Base-by-base conservation (phyloP, 1,140 invertebrate genomes). In the Pomphorhynchus laevis region DNA sequence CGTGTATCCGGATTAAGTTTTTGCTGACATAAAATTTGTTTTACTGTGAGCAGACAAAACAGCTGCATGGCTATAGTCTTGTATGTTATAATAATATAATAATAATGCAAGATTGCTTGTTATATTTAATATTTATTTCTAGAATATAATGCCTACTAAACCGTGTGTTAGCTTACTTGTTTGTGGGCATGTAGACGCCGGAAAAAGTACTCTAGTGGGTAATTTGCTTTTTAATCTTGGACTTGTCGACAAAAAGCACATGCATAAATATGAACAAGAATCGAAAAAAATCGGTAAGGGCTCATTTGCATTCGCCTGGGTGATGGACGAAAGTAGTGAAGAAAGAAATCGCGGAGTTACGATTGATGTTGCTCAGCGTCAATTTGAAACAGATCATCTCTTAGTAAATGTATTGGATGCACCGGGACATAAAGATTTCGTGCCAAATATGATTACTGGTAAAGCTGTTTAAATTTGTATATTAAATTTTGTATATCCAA, bases 181-280 rank as follows among this genome's bases (percentile, higher is more conserved):
- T n/a, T n/a, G n/a, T n/a, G 89, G 89, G 32, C 86, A 98, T 64
- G 89, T 98, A 4, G 89, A 98, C 64, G 84, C 84, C 44, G 89
- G 89, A 0, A 98, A 98, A 60, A 86, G 77, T 50, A 98, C 86
- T 0, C 53, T 98, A 14, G 79, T 95, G 69, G 89, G 89, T 0
- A 73, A 89, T 52, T 54, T 98, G 11, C 57, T 98, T 0, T 86
- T 69, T 51, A 53, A 62, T 49, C 55, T 91, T 16, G 82, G 80
- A 14, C 69, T 73, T 56, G 75, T 98, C 2, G 70, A 71, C 25
- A 69, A 79, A 48, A 72, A 71, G 52, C 64, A 69, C 0, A 75
- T 98, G 65, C 80, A 91, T 54, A 91, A 89, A 55, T 84, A 86
- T 64, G 80, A 91, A 54, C 74, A 80, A 51, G 84, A 98, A 50